Evolutionary conservation across 1,140 invertebrate species (phyloP).

Genomic region (Lamellibrachia luymesi): DNA sequence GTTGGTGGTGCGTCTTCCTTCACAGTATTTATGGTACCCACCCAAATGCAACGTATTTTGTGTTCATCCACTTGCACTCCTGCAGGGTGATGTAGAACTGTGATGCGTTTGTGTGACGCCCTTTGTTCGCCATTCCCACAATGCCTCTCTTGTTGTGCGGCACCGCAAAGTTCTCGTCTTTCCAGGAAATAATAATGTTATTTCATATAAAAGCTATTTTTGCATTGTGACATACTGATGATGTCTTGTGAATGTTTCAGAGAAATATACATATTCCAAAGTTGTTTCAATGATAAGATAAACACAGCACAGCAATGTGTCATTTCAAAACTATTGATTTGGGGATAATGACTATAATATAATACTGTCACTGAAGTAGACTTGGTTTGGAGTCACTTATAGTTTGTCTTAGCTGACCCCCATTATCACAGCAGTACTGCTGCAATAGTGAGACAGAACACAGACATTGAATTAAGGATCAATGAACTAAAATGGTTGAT

Average conservation of each 20-base stretch:
- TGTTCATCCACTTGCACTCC: conserved; percentile 54
- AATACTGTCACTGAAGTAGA: too few species aligned
- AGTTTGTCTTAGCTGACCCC: too few species aligned
- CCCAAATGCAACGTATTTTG: conserved; percentile 58
- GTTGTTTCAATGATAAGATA: not conserved
- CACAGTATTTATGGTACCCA: not conserved
- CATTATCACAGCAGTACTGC: too few species aligned
- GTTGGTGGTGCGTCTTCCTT: not conserved
- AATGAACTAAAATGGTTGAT: not conserved
- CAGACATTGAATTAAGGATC: too few species aligned
- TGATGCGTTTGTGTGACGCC: conserved; percentile 54
- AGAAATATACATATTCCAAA: not conserved
- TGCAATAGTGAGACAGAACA: too few species aligned
- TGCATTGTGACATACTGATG: not conserved
- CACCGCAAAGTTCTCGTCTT: conserved; percentile 57
- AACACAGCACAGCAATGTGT: not conserved
- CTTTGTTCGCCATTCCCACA: conserved; percentile 57
- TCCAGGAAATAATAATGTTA: conserved; percentile 21
- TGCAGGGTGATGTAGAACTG: conserved; percentile 57
- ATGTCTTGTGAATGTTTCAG: conserved; percentile 9
- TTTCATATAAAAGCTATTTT: not conserved
- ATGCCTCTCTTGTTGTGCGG: conserved; percentile 52
- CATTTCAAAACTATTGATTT: too few species aligned
- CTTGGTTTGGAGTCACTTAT: too few species aligned
- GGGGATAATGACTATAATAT: too few species aligned